A percentile compares a stretch with the other conserved stretches of the same genome.
Conservation (phyloP, 1,140 invertebrate species). For the Odontomachus brunneus region DNA sequence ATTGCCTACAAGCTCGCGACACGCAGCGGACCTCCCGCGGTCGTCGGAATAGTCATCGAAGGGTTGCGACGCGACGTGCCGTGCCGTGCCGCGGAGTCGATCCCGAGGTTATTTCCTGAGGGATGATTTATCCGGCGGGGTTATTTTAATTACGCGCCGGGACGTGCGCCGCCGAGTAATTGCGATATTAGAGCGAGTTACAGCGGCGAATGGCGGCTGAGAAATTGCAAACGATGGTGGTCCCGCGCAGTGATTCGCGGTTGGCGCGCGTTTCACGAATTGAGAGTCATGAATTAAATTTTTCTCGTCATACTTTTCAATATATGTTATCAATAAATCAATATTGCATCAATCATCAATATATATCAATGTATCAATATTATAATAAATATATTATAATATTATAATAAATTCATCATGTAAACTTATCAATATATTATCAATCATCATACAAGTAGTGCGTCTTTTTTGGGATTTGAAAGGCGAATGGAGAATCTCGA, state of each 20-base stretch:
- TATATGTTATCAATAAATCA: too few relatives aligned
- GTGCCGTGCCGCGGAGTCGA: not conserved
- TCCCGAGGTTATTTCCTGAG: constrained; percentile 58
- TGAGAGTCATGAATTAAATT: too few relatives aligned
- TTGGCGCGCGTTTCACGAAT: constrained; percentile 21
- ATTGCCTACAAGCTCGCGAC: constrained; percentile 74
- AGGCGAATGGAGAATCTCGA: too few relatives aligned
- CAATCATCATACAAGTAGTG: too few relatives aligned
- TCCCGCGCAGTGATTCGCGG: constrained; percentile 7
- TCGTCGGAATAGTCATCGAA: constrained; percentile 48
- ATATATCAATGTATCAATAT: too few relatives aligned
- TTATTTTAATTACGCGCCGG: constrained; percentile 73
- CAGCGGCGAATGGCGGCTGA: not conserved
- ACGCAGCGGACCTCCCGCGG: constrained; percentile 74
- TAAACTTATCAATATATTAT: too few relatives aligned
- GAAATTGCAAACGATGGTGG: constrained; percentile 34
- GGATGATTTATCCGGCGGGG: constrained; percentile 58
- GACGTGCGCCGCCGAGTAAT: constrained; percentile 58
- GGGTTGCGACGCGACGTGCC: constrained; percentile 22
- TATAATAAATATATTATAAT: too few relatives aligned
- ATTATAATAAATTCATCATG: too few relatives aligned
- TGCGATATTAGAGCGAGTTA: constrained; percentile 37
- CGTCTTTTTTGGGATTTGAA: too few relatives aligned
- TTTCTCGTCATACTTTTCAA: too few relatives aligned
- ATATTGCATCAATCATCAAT: too few relatives aligned